Evolutionary conservation across 2,113 vertebrate species (phyloP), one percentile per base, ranked within the genome.

Genomic region (Eidolon helvum): DNA sequence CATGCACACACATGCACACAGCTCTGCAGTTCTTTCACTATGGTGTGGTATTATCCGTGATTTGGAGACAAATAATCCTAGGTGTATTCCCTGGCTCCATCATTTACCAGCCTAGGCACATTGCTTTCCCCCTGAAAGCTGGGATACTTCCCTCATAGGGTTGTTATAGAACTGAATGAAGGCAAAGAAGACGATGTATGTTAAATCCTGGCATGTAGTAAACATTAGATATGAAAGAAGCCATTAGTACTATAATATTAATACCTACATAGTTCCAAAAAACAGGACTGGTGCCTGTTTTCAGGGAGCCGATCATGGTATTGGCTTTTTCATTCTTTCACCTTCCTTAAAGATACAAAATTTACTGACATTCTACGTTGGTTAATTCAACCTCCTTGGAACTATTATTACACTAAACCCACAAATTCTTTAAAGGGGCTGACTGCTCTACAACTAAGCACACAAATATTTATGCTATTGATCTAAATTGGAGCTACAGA

Each of bases 1-100:
- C 18, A 1, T 0, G 4, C 9, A 7, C 2, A 1, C 53, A 53
- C 8, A n/a, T 7, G 6, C 8, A 14, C 14, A 43, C 10, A 61
- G 10, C 43, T 50, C 69, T 63, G 68, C 18, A n/a, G 14, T 74
- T 77, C 61, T 8, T 86, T 59, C 66, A 66, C 53, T 57, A 0
- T 14, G 22, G 35, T 1, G 16, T 1, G 5, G 12, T 80, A 57
- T 11, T 26, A 18, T 26, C 30, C 10, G 28, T 18, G 33, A 21
- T 89, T 24, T n/a, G 55, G 18, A 91, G 55, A 78, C 30, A 90
- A 24, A 48, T 1, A 55, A 72, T 26, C n/a, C 14, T 35, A 48
- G 35, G 26, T 33, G 77, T 66, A 24, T 30, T 53, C 10, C 10
- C 10, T 48, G 77, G 45, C 4, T 69, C 12, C 38, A n/a, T 38